Evolutionary conservation across 2,113 vertebrate genomes (phyloP).

Genomic region (Candoia aspera): DNA sequence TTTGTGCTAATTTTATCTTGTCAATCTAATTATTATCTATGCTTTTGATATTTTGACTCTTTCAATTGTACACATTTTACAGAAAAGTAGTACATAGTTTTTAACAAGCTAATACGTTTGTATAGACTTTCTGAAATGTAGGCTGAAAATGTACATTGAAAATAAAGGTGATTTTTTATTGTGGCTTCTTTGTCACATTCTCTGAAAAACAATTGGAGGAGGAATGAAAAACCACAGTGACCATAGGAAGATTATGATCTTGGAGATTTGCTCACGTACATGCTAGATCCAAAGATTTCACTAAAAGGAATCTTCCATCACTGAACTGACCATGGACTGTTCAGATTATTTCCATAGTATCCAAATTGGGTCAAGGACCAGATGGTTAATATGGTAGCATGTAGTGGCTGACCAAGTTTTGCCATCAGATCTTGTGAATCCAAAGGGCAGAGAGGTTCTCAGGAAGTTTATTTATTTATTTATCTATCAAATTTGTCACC

Average conservation of each 20-base stretch:
- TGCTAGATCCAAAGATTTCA: neutral
- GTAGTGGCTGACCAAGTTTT: neutral
- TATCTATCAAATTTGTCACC: too few relatives aligned
- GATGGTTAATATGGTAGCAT: neutral
- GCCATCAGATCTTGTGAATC: neutral
- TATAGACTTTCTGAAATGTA: neutral
- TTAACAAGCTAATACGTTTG: neutral
- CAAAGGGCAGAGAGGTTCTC: neutral
- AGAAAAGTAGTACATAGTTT: neutral
- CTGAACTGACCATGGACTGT: neutral
- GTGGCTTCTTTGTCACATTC: neutral
- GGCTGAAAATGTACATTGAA: neutral
- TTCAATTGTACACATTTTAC: neutral
- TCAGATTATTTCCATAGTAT: neutral
- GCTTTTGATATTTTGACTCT: constrained; percentile 7
- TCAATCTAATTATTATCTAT: constrained; percentile 4
- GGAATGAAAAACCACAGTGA: neutral
- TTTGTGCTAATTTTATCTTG: constrained; percentile 49
- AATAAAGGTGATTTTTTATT: constrained; percentile 2
- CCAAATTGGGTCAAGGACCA: neutral
- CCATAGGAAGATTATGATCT: neutral
- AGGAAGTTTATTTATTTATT: too few relatives aligned
- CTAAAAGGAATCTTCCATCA: neutral
- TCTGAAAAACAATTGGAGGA: neutral
- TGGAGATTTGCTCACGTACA: neutral